Percentiles rank a stretch among this genome's conserved stretches.
Conservation (phyloP, 2,888 invertebrate genomes). For the Orthosia gracilis region DNA sequence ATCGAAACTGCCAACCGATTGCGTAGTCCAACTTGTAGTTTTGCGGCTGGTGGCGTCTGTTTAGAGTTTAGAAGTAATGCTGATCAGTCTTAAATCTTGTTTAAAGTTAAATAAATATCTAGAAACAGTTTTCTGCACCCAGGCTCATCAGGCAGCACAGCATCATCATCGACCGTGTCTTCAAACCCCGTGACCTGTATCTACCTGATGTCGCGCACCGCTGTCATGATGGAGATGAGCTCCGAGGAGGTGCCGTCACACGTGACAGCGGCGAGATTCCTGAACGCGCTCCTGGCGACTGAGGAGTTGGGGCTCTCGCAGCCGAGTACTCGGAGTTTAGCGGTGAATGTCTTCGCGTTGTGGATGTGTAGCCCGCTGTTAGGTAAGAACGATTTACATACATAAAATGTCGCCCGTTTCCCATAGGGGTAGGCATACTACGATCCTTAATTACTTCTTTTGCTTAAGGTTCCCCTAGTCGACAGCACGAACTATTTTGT, state of each 20-base stretch:
- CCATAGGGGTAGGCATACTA: too few species aligned
- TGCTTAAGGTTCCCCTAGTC: too few species aligned
- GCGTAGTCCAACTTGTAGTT: too few species aligned
- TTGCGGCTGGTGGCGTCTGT: too few species aligned
- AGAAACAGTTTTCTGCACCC: slow-evolving; percentile 6
- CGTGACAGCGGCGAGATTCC: slow-evolving; percentile 83
- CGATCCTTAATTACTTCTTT: too few species aligned
- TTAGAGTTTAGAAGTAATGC: too few species aligned
- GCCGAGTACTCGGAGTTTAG: slow-evolving; percentile 93
- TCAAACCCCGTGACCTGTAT: slow-evolving; percentile 93
- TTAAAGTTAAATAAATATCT: slow-evolving; percentile 11
- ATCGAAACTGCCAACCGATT: too few species aligned
- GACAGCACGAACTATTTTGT: too few species aligned
- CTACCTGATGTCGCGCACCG: slow-evolving; percentile 95
- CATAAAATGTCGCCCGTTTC: too few species aligned
- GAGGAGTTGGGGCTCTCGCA: slow-evolving; percentile 95
- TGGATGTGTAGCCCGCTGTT: slow-evolving; percentile 98
- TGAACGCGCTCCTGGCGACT: slow-evolving; percentile 83
- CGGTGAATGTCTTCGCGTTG: slow-evolving; percentile 96
- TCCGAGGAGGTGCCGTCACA: slow-evolving; percentile 85
- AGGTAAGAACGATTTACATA: slow-evolving; percentile 88
- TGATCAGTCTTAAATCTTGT: too few species aligned
- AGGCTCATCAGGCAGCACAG: slow-evolving; percentile 88
- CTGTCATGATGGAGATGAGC: slow-evolving; percentile 95
- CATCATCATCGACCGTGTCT: slow-evolving; percentile 85